Percentiles rank a stretch among this genome's conserved stretches.
phyloP scores from a whole-genome alignment of 2,888 invertebrate species.

The Liodrosophila aerea region DNA sequence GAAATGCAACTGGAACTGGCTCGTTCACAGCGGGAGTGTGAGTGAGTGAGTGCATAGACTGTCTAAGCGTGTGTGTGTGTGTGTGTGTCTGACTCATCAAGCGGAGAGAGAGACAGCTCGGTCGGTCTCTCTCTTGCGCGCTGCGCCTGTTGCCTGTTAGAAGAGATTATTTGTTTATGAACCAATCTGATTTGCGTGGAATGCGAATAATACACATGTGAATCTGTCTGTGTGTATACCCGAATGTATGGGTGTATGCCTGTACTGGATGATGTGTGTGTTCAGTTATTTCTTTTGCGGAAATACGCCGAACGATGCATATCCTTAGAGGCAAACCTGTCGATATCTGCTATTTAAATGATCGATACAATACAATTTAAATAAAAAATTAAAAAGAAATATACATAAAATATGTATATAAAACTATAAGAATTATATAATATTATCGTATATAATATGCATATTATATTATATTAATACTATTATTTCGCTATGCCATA shows the following conservation, averaged over 20 bases:
- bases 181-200: slow-evolving; percentile 77
- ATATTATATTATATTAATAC: no score
- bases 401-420: no score
- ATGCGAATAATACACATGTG: slow-evolving; percentile 67
- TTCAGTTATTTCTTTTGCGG: slow-evolving; percentile 54
- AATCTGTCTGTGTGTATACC: slow-evolving; percentile 7
- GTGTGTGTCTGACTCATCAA: slow-evolving; percentile 35
- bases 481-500: no score
- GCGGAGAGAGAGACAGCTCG: background rate
- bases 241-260: slow-evolving; percentile 5
- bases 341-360: no score
- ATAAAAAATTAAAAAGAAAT: no score
- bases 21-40: slow-evolving; percentile 24
- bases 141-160: slow-evolving; percentile 29
- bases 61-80: background rate
- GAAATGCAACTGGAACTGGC: slow-evolving; percentile 16
- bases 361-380: no score
- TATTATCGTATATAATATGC: no score
- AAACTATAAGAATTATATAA: no score
- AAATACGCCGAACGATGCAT: slow-evolving; percentile 52
- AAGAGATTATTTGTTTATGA: slow-evolving; percentile 63
- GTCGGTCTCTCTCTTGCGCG: slow-evolving; percentile 5
- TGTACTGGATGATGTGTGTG: slow-evolving; percentile 36
- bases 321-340: no score
- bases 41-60: background rate